Evolutionary conservation across 2,888 invertebrate genomes (phyloP).

Genomic region (Vanessa cardui): DNA sequence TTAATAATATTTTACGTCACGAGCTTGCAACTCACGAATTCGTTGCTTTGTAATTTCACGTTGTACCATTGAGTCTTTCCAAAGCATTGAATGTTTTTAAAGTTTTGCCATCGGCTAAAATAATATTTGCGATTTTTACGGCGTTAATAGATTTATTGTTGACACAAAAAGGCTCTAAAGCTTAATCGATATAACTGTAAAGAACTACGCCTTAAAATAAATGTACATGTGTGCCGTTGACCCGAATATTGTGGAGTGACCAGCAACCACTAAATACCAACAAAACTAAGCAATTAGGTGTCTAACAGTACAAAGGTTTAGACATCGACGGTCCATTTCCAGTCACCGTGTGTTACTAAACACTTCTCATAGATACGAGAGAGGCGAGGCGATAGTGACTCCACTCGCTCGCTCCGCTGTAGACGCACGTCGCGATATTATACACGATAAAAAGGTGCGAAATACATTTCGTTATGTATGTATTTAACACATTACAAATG

Average conservation of each 20-base stretch:
- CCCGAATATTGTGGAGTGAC: constrained; percentile 48
- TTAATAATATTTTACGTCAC: constrained; percentile 58
- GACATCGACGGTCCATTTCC: constrained; percentile 61
- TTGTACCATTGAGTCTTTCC: constrained; percentile 11
- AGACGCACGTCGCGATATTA: constrained; percentile 62
- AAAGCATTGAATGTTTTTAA: constrained; percentile 1
- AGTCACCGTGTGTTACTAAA: constrained; percentile 46
- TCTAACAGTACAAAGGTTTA: constrained; percentile 58
- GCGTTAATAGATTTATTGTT: constrained; percentile 19
- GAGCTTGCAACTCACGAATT: constrained; percentile 49
- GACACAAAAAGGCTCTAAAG: constrained; percentile 25
- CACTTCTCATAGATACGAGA: constrained; percentile 44
- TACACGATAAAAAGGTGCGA: constrained; percentile 47
- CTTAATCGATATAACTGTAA: constrained; percentile 36
- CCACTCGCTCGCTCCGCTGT: constrained; percentile 55
- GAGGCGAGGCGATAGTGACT: constrained; percentile 52
- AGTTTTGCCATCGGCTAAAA: not conserved
- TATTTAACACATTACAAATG: not conserved
- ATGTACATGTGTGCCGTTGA: constrained; percentile 47
- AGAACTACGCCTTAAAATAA: constrained; percentile 32
- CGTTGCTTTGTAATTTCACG: constrained; percentile 18
- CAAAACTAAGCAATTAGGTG: constrained; percentile 54
- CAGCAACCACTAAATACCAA: constrained; percentile 49
- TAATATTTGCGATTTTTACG: constrained; percentile 10
- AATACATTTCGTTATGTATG: constrained; percentile 4